Percentiles rank a stretch among this genome's conserved stretches.
Evolutionary conservation across 1,140 invertebrate species (phyloP).

Genomic region (Drosophila pruinosa): DNA sequence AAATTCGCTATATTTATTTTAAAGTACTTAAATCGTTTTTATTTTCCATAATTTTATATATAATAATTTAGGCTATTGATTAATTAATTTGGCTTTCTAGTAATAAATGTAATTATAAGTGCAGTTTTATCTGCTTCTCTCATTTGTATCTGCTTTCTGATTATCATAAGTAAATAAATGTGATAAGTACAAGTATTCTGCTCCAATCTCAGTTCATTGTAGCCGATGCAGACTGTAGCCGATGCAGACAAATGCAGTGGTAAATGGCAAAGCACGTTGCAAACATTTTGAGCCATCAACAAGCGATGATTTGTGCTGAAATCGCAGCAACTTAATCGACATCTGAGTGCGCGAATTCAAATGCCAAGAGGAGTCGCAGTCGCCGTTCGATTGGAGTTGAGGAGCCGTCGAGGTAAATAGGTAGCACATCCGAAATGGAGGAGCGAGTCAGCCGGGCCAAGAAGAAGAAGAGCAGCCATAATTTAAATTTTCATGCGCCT

Average conservation of each 20-base stretch:
- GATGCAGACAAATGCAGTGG: neutral
- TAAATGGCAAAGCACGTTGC: constrained; percentile 40
- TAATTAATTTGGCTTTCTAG: too few species aligned
- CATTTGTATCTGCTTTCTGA: neutral
- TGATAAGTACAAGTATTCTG: too few species aligned
- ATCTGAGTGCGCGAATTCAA: neutral
- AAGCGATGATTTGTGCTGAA: constrained; percentile 17
- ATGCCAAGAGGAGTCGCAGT: constrained; percentile 13
- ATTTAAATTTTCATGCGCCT: constrained; percentile 67
- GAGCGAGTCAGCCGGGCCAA: neutral
- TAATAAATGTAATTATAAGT: too few species aligned
- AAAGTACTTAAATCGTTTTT: too few species aligned
- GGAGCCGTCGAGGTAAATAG: constrained; percentile 3
- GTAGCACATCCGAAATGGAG: constrained; percentile 34
- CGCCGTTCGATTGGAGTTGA: neutral
- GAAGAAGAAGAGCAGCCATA: constrained; percentile 40
- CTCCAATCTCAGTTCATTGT: neutral
- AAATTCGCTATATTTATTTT: too few species aligned
- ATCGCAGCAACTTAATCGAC: constrained; percentile 52
- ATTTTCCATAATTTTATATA: too few species aligned
- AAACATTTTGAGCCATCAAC: constrained; percentile 9
- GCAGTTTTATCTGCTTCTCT: too few species aligned
- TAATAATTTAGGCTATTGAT: too few species aligned
- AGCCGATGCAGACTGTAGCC: neutral
- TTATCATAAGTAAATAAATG: too few species aligned